Conservation (phyloP, 1,140 invertebrate genomes). For the Drosophila obscura region DNA sequence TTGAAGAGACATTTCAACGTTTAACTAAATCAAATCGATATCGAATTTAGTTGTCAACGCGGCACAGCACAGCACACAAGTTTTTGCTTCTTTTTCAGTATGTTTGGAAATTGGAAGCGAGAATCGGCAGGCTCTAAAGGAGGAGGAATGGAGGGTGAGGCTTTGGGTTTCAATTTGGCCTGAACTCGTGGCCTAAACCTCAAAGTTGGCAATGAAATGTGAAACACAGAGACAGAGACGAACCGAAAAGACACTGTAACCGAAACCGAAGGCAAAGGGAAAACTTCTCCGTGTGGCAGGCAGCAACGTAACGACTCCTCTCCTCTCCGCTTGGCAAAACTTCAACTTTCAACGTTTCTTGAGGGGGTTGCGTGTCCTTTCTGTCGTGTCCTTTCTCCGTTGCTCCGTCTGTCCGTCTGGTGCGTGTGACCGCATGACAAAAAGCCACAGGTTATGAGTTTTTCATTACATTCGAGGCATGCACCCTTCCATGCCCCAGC, state of each 20-base stretch:
- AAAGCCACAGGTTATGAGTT: conserved; percentile 81
- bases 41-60: conserved; percentile 79
- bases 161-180: conserved; percentile 69
- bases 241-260: conserved; percentile 1
- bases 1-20: conserved; percentile 54
- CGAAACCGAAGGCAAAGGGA: conserved; percentile 39
- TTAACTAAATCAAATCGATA: conserved; percentile 82
- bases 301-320: no score
- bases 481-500: conserved; percentile 1
- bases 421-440: conserved; percentile 74
- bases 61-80: conserved; percentile 37
- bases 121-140: background rate
- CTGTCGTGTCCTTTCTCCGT: conserved; percentile 10
- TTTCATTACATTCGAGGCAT: conserved; percentile 69
- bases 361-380: conserved; percentile 35
- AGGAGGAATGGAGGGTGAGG: conserved; percentile 20
- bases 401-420: conserved; percentile 28
- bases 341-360: conserved; percentile 16
- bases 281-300: conserved; percentile 26
- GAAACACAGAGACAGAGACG: conserved; percentile 51
- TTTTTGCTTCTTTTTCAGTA: conserved; percentile 59
- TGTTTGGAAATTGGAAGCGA: conserved; percentile 45
- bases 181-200: conserved; percentile 51
- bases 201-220: conserved; percentile 65
- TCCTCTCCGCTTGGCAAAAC: conserved; percentile 22